Base-by-base conservation (phyloP, 2,888 invertebrate species). In the Athalia rosae region DNA sequence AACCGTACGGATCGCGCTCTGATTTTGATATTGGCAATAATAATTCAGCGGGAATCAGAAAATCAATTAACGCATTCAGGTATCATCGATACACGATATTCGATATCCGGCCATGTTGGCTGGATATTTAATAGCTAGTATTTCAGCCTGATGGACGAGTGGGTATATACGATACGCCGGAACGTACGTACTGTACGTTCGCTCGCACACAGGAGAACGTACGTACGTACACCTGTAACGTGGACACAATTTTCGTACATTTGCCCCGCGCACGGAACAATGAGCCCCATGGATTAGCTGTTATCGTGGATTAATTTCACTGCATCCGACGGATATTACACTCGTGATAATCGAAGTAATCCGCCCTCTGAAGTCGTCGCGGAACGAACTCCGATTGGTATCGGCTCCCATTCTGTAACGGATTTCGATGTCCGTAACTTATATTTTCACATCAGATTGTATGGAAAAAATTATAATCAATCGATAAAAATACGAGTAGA, bases 291-390 rank as follows among this genome's bases (percentile, higher is more conserved):
- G 59, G 74, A 61, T 74, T 74, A 74, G 59, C 74, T 61, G 28
- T 28, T 28, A 48, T 74, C 74, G 74, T 43, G 58, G 74, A 74
- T 74, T 74, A 74, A 74, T 74, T 74, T 74, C 50, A n/a, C 74
- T 61, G 74, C 74, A 74, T 74, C 50, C 61, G 74, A 74, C 48
- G 74, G 74, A 74, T 74, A 74, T 74, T 62, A 74, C 74, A 61
- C 48, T 74, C 48, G n/a, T 48, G 9, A 47, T 59, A 59, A 13
- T 74, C 74, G 47, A 28, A 59, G 48, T 74, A 59, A 48, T 61
- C 47, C 61, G 58, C 77, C 71, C 28, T 63, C 47, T 56, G 61
- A 67, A 77, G 67, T 77, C 77, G 67, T 15, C 50, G 41, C 56
- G 50, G 67, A 58, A 77, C 58, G 66, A 67, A 67, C 67, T 50